Conservation (phyloP, 1,140 invertebrate genomes). For the Gonatopus flavifemur region DNA sequence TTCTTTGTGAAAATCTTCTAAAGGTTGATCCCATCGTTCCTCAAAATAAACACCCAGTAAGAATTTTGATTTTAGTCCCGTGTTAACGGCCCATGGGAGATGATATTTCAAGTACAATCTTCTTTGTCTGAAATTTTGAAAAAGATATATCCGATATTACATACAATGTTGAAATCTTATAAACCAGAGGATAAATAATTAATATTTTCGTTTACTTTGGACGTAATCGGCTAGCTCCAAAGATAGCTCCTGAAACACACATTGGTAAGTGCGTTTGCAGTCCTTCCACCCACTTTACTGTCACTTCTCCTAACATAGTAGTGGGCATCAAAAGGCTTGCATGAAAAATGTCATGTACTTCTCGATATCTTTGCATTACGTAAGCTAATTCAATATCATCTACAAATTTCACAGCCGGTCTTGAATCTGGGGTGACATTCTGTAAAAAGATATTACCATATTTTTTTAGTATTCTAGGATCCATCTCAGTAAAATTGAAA, state of each 20-base stretch:
- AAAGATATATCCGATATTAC: background rate
- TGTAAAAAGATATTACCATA: slow-evolving; percentile 56
- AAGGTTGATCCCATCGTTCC: slow-evolving; percentile 87
- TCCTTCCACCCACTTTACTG: slow-evolving; percentile 97
- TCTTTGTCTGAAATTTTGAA: slow-evolving; percentile 68
- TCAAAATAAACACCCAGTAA: slow-evolving; percentile 89
- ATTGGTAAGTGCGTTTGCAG: slow-evolving; percentile 88
- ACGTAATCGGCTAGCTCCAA: slow-evolving; percentile 79
- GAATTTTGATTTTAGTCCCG: slow-evolving; percentile 74
- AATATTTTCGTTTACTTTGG: slow-evolving; percentile 65
- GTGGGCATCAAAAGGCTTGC: slow-evolving; percentile 90
- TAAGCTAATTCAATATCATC: slow-evolving; percentile 90
- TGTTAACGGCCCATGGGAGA: slow-evolving; percentile 86
- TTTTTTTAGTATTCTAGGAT: background rate
- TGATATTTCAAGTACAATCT: slow-evolving; percentile 76
- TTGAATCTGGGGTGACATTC: slow-evolving; percentile 91
- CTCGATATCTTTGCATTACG: slow-evolving; percentile 95
- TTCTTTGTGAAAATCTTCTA: slow-evolving; percentile 79
- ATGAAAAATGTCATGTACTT: slow-evolving; percentile 95
- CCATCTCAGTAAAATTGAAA: background rate
- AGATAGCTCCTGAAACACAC: slow-evolving; percentile 84
- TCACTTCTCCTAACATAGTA: slow-evolving; percentile 93
- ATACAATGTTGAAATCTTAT: too few relatives aligned
- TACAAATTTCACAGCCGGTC: slow-evolving; percentile 86
- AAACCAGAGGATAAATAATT: background rate